These are phyloP conservation scores for Heliangelus exortis DNA, from an alignment of 2,797 vertebrate genomes.

Conservation along the genomic window DNA sequence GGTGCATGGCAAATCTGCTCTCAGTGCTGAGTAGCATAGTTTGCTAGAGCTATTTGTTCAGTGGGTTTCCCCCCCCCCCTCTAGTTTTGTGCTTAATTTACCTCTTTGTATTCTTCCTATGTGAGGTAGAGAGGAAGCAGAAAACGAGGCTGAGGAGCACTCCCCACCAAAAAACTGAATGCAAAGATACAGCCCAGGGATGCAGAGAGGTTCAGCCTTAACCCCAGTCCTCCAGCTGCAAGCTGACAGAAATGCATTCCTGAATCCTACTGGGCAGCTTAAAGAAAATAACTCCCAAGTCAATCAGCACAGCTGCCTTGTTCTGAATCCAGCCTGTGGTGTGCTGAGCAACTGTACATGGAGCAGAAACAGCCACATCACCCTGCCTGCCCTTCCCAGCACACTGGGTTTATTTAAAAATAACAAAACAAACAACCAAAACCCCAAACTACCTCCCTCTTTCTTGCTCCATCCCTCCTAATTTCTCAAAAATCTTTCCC, in stretches of 20 bases:
- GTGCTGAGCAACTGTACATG: not conserved
- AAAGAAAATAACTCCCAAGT: not conserved
- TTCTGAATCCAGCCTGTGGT: not conserved
- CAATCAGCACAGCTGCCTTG: not conserved
- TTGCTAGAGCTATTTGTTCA: not conserved
- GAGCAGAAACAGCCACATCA: not conserved
- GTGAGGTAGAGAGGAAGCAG: not conserved
- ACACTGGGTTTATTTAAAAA: too few relatives aligned
- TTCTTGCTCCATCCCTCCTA: accelerated
- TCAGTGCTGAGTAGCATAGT: not conserved
- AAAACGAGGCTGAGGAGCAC: not conserved
- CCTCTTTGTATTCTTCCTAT: not conserved
- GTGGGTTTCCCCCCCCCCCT: accelerated
- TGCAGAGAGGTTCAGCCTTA: not conserved
- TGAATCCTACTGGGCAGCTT: not conserved
- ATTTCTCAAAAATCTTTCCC: accelerated
- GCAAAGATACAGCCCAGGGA: not conserved
- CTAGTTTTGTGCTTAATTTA: not conserved
- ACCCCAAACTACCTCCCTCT: accelerated
- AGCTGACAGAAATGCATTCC: not conserved
- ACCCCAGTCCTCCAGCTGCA: not conserved
- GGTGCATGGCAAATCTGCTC: not conserved
- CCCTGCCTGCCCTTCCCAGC: not conserved
- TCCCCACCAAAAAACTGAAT: not conserved
- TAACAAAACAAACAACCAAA: not conserved